Base-by-base conservation (phyloP, 2,113 vertebrate genomes). In the Hyla sarda region DNA sequence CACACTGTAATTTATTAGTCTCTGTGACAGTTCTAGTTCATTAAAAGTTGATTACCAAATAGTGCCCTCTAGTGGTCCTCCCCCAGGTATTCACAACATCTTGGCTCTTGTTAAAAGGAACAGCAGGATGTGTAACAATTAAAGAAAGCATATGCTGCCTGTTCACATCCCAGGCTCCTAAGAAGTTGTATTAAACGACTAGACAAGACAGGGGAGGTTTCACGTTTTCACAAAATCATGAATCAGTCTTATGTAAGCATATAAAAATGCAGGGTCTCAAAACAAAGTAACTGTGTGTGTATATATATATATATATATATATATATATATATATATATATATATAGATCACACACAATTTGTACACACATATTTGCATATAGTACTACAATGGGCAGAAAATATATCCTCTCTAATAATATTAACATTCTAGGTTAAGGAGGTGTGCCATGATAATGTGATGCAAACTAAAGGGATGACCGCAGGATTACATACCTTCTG, bases 11-110 rank as follows among this genome's bases (percentile, higher is more conserved):
- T 98, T 97, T 96, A 96, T 96, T 95, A 95, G 91, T 92, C 92
- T 94, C 93, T 90, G 89, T 93, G 93, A 95, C 95, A 95, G 93
- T 95, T 95, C 93, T 94, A 96, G 95, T 96, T 97, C 96, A 95
- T 97, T 97, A 96, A 93, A 92, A 92, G 93, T 95, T 94, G 95
- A 94, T 96, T 96, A 96, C 96, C 92, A 95, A 96, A 97, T 93
- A 95, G 93, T 96, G 96, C 96, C 97, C 97, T 95, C 97, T 97
- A 95, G 95, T 95, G 96, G 95, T 89, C 89, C 1, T 71, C 34
- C 21, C 84, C 67, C 67, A 71, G 67, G 78, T 56, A 30, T 80
- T 37, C 34, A 45, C 58, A 9, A 41, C 23, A 65, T 65, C 78
- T 62, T 62, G 56, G 56, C 78, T 81, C 13, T 16, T 45, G 56